phyloP scores from a whole-genome alignment of 92 coral and sea anemone genomes.

The Phenganax subtilis region DNA sequence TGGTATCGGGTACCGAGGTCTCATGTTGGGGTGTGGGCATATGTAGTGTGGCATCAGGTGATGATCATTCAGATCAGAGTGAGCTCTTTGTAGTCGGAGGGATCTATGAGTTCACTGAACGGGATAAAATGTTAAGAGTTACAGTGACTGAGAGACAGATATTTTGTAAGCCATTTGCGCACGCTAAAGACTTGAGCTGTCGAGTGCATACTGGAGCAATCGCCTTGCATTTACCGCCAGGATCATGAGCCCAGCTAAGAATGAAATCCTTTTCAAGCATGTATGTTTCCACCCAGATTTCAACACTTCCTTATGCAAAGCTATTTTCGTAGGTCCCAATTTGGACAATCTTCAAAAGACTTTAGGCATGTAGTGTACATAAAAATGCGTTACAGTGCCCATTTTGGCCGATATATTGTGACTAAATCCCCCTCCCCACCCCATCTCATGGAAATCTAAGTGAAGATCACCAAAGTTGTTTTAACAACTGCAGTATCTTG shows the following conservation, averaged over 20 bases:
- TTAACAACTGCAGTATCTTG: no score
- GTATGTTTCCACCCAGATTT: neutral
- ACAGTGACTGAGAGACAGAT: slow-evolving; percentile 32
- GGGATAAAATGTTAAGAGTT: slow-evolving; percentile 35
- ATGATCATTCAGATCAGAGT: slow-evolving; percentile 5
- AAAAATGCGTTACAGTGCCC: no score
- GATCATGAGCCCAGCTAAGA: neutral
- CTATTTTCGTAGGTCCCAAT: neutral
- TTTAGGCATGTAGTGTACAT: no score
- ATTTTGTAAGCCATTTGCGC: slow-evolving; percentile 29
- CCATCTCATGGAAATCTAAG: no score
- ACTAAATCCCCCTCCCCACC: no score
- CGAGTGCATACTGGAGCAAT: slow-evolving; percentile 35
- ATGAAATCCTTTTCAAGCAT: neutral
- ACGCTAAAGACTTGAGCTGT: slow-evolving; percentile 21
- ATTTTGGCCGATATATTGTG: no score
- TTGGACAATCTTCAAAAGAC: no score
- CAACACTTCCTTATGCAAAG: neutral
- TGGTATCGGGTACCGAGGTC: slow-evolving; percentile 46
- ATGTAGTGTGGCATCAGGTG: slow-evolving; percentile 23
- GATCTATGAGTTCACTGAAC: slow-evolving; percentile 34
- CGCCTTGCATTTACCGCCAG: slow-evolving; percentile 16
- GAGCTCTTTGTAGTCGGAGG: slow-evolving; percentile 42
- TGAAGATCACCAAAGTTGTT: no score
- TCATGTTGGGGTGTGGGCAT: slow-evolving; percentile 43